Base-by-base conservation (phyloP, 2,888 invertebrate genomes). In the Hipparchia semele region DNA sequence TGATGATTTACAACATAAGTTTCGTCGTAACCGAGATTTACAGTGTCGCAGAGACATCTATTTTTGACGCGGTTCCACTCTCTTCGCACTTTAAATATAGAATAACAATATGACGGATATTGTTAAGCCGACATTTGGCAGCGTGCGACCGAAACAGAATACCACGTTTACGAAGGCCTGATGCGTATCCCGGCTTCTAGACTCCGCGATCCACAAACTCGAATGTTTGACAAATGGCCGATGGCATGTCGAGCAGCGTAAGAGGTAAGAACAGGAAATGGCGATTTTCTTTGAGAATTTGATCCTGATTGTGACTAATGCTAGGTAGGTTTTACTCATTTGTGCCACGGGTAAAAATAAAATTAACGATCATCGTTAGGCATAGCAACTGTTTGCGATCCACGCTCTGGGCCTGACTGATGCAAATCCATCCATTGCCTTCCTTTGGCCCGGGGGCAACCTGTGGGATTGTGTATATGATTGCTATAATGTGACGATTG, bases 71-170 rank as follows among this genome's bases (percentile, higher is more conserved):
- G 77, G 87, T 88, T 87, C 87, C 85, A 86, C 87, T 90, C 90
- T 88, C 89, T 89, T 88, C 89, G 84, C 90, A 86, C 86, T 89
- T 89, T 91, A 92, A 90, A 88, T 90, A 91, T 92, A 92, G 90
- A 87, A 83, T 83, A 82, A 87, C 88, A 91, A 90, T 89, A 89
- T 87, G 87, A 89, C 87, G 86, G 87, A 88, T 88, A 85, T 88
- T 87, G 86, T 87, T 66, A 62, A 59, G 23, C 66, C 65, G 64
- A 66, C 66, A 72, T 87, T 86, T 82, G 86, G 85, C 83, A 84
- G 81, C 82, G 84, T 79, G 81, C 86, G 82, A 69, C 68, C 49
- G 68, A 59, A 68, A 68, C 68, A 59, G 68, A 68, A 68, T 23
- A 69, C 69, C 53, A 68, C 10, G 61, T 61, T 61, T 61, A 45